These are phyloP conservation scores for Heliconius ethilla DNA, from an alignment of 2,888 invertebrate species.

Conservation along the genomic window DNA sequence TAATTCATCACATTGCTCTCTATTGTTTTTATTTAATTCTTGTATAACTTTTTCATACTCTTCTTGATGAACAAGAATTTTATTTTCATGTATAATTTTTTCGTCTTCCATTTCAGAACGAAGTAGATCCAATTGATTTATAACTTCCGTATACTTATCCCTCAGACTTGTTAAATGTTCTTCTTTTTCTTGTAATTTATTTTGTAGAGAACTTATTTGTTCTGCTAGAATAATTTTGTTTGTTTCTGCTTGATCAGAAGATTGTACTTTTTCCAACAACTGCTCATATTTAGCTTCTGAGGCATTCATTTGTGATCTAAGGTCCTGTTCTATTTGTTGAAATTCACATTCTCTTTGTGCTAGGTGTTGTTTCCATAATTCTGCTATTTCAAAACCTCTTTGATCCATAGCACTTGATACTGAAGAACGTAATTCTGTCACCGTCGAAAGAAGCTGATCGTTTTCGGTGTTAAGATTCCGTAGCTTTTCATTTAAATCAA, in stretches of 20 bases:
- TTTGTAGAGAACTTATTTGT: slow-evolving; percentile 70
- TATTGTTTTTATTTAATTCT: slow-evolving; percentile 57
- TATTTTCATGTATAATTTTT: slow-evolving; percentile 71
- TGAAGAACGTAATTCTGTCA: slow-evolving; percentile 73
- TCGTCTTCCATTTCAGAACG: slow-evolving; percentile 77
- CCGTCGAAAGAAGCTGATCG: slow-evolving; percentile 71
- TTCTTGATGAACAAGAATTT: slow-evolving; percentile 70
- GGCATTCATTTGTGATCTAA: slow-evolving; percentile 77
- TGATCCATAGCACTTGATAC: slow-evolving; percentile 83
- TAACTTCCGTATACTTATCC: slow-evolving; percentile 69
- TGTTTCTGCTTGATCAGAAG: slow-evolving; percentile 75
- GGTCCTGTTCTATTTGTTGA: slow-evolving; percentile 73
- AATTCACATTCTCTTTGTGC: slow-evolving; percentile 85
- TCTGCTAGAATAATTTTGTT: slow-evolving; percentile 69
- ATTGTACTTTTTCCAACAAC: slow-evolving; percentile 72
- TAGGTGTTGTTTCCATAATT: slow-evolving; percentile 86
- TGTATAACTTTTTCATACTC: slow-evolving; percentile 71
- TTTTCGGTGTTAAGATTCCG: slow-evolving; percentile 71
- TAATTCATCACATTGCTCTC: slow-evolving; percentile 53
- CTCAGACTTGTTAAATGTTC: slow-evolving; percentile 68
- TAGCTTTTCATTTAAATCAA: slow-evolving; percentile 63
- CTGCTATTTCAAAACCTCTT: slow-evolving; percentile 85
- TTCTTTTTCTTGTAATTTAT: slow-evolving; percentile 74
- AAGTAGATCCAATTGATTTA: slow-evolving; percentile 69
- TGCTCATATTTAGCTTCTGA: slow-evolving; percentile 77